These are phyloP conservation scores for Aquatica leii DNA, from an alignment of 2,888 invertebrate species.

Conservation along the genomic window DNA sequence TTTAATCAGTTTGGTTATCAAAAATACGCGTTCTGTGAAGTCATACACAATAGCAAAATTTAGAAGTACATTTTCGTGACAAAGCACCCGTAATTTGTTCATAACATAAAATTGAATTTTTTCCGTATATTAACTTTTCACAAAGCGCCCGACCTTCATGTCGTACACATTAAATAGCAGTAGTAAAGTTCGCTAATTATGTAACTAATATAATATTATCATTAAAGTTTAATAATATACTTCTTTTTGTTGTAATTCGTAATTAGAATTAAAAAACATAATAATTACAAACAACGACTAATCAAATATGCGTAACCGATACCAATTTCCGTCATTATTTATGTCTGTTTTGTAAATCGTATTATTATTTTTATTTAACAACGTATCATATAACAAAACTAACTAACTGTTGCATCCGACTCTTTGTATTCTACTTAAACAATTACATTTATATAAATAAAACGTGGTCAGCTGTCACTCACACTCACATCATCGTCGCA, in stretches of 20 bases:
- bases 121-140: no score
- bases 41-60: no score
- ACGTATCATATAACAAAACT: slow-evolving; percentile 39
- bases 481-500: slow-evolving; percentile 7
- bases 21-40: no score
- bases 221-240: slow-evolving; percentile 7
- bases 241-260: slow-evolving; percentile 4
- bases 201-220: no score
- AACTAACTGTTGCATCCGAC: slow-evolving; percentile 44
- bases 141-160: no score
- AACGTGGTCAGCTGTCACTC: slow-evolving; percentile 17
- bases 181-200: no score
- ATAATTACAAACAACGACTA: slow-evolving; percentile 22
- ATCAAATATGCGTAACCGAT: slow-evolving; percentile 36
- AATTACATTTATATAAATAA: slow-evolving; percentile 16
- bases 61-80: no score
- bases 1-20: no score
- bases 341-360: slow-evolving; percentile 35
- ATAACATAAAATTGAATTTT: no score
- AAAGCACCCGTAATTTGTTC: no score
- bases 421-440: slow-evolving; percentile 39
- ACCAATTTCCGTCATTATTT: slow-evolving; percentile 32
- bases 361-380: slow-evolving; percentile 33
- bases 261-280: slow-evolving; percentile 9
- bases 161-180: no score